Conservation (phyloP, 2,797 vertebrate species). For the Tangara arthus region DNA sequence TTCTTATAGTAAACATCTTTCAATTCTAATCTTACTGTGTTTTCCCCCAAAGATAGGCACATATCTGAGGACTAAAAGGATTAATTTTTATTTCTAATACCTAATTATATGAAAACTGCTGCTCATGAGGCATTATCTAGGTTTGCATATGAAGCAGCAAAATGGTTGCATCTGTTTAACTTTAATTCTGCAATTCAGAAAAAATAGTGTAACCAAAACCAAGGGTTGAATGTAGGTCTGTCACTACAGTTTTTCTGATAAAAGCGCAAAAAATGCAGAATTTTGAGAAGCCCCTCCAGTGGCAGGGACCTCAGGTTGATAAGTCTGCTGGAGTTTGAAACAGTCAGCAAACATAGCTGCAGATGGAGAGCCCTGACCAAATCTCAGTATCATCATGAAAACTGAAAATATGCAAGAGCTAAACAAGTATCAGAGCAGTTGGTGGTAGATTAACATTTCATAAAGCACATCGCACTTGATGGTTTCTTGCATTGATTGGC, state of each 20-base stretch:
- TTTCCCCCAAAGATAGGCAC: background rate
- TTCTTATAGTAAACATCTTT: background rate
- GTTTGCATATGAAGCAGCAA: background rate
- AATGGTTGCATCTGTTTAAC: background rate
- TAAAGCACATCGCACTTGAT: background rate
- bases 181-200: background rate
- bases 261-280: background rate
- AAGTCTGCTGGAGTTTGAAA: background rate
- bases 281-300: fast-evolving
- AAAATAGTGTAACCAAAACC: background rate
- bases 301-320: background rate
- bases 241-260: background rate
- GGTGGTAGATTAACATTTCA: background rate
- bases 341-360: background rate
- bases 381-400: background rate
- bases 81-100: background rate
- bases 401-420: background rate
- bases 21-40: background rate
- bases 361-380: background rate
- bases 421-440: background rate
- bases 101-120: background rate
- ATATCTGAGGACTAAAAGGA: background rate
- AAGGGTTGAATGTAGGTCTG: background rate
- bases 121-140: background rate
- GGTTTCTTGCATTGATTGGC: background rate